Base-by-base conservation (phyloP, 2,113 vertebrate species). In the Cichladusa arquata region DNA sequence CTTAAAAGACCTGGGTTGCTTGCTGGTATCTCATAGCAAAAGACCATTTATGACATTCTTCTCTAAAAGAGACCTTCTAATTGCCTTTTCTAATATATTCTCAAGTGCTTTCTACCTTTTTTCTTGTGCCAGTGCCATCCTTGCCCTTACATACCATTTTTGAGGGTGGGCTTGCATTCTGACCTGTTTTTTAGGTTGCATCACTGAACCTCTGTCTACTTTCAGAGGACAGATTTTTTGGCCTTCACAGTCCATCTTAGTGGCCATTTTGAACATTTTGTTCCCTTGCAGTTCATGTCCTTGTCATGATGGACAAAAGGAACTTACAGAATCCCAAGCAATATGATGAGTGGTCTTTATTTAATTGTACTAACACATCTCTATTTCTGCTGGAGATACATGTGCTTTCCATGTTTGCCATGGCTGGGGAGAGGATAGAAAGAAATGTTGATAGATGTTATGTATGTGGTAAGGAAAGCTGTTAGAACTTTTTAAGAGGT, bases 111-210 rank as follows among this genome's bases (percentile, higher is more conserved):
- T 36, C 31, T 73, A 34, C 4, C 6, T 16, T 2, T 69, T 69
- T 86, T 65, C 5, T 40, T 57, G 7, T 53, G 15, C 23, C 26
- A 31, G 4, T 36, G 47, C 33, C 16, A 28, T 69, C 13, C 40
- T 57, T 76, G 26, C 11, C 14, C 29, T 50, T 26, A 15, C 17
- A 9, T 19, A 19, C 2, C 0, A 0, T 34, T 92, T 61, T 58
- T 16, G 22, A n/a, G 5, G 20, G 1, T 51, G 33, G 8, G 3
- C 14, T 91, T 91, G 10, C 16, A 78, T 92, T 90, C 29, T 51
- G 13, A 26, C 29, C 54, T 1, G 1, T 61, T 72, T 76, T 69
- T 40, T 23, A 19, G 6, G 1, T 17, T 45, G 1, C 20, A 4
- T 62, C 53, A 38, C 22, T 79, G n/a, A 73, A 53, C 44, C 14